phyloP scores from a whole-genome alignment of 2,797 vertebrate species.

The Thalassophryne amazonica region DNA sequence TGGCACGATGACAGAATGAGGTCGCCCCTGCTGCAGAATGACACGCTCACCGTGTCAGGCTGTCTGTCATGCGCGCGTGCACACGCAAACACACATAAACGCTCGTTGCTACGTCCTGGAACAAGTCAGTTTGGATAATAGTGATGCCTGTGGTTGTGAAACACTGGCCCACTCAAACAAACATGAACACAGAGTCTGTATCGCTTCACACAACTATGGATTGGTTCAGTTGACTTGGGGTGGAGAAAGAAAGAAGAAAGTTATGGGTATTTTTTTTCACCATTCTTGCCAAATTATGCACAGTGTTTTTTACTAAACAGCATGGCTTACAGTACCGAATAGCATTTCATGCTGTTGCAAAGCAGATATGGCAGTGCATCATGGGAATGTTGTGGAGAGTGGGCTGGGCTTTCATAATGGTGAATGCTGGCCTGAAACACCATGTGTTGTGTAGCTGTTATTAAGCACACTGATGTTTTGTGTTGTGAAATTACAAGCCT shows the following conservation, averaged over 20 bases:
- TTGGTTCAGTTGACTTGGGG: constrained; percentile 6
- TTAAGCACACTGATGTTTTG: background rate
- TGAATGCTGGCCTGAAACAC: background rate
- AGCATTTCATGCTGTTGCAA: no score
- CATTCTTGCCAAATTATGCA: constrained; percentile 7
- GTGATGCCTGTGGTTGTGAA: constrained; percentile 55
- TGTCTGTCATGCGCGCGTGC: background rate
- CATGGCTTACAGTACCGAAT: no score
- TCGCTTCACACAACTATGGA: constrained; percentile 18
- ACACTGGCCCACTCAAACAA: constrained; percentile 43
- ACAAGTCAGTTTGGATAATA: constrained; percentile 56
- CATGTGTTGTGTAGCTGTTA: constrained; percentile 10
- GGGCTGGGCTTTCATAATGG: constrained; percentile 5
- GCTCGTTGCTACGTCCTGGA: constrained; percentile 34
- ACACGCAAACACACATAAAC: background rate
- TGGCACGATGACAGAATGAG: constrained; percentile 81
- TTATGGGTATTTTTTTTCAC: constrained; percentile 9
- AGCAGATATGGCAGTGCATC: no score
- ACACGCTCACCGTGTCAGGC: constrained; percentile 64
- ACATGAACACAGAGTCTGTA: constrained; percentile 4
- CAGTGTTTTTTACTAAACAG: no score
- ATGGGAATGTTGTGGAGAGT: constrained; percentile 9
- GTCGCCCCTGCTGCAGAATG: constrained; percentile 67
- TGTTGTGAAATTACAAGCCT: no score
- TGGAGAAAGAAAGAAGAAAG: constrained; percentile 18